Evolutionary conservation across 2,113 vertebrate genomes (phyloP).

Genomic region (Labrus mixtus): DNA sequence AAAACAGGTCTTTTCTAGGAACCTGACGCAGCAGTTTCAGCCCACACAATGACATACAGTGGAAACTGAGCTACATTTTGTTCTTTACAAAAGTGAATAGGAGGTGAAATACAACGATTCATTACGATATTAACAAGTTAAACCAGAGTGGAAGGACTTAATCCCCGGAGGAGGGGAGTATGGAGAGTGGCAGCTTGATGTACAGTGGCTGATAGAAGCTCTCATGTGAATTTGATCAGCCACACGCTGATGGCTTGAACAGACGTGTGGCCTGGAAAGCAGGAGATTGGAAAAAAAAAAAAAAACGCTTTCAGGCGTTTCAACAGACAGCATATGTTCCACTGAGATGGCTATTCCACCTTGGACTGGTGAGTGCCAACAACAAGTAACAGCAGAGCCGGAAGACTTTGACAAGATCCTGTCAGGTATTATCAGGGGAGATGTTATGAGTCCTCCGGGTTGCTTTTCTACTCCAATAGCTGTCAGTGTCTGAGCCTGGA

Average conservation of each 20-base stretch:
- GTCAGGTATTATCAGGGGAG: conserved; percentile 72
- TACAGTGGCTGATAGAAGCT: conserved; percentile 73
- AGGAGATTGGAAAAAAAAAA: conserved; percentile 46
- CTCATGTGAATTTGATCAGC: conserved; percentile 82
- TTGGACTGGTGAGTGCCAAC: conserved; percentile 78
- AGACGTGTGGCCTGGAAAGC: conserved; percentile 78
- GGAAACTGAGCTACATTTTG: conserved; percentile 8
- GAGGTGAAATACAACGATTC: conserved; percentile 32
- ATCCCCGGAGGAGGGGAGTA: conserved; percentile 56
- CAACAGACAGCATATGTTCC: conserved; percentile 86
- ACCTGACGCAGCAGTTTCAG: conserved; percentile 49
- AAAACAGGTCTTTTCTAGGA: conserved; percentile 55
- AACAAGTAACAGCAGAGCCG: conserved; percentile 64
- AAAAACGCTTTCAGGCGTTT: conserved; percentile 73
- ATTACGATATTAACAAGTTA: conserved; percentile 40
- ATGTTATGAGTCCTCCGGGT: conserved; percentile 48
- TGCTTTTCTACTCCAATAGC: conserved; percentile 56
- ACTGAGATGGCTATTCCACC: conserved; percentile 81
- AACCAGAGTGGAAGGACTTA: conserved; percentile 51
- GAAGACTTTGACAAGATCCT: conserved; percentile 80
- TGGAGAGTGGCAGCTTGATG: conserved; percentile 68
- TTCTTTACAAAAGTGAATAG: conserved; percentile 39
- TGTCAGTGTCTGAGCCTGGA: conserved; percentile 44
- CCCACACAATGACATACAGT: conserved; percentile 51
- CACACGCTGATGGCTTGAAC: conserved; percentile 80